A percentile compares a stretch with the other conserved stretches of the same genome.
These are phyloP conservation scores for Onthophagus sagittarius DNA, from an alignment of 2,888 invertebrate genomes.

Conservation along the genomic window DNA sequence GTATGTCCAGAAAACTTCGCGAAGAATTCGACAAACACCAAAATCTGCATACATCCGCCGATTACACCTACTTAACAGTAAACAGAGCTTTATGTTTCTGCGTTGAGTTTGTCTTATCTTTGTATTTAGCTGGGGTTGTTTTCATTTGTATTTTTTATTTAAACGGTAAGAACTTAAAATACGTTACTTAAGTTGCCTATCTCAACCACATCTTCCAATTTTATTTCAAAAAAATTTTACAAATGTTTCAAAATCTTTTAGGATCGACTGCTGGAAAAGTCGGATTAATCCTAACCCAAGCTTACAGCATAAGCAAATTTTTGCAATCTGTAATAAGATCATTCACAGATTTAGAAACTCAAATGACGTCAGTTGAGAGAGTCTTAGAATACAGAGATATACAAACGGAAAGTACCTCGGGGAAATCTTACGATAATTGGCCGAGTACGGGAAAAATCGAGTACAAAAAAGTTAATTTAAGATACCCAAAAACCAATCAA, in stretches of 20 bases:
- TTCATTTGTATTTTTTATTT: slow-evolving; percentile 39
- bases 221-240: background rate
- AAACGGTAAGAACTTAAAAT: slow-evolving; percentile 6
- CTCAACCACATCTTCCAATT: too few species aligned
- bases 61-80: slow-evolving; percentile 36
- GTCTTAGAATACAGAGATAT: slow-evolving; percentile 51
- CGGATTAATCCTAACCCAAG: slow-evolving; percentile 76
- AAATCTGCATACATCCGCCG: slow-evolving; percentile 39
- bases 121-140: slow-evolving; percentile 31
- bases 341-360: slow-evolving; percentile 75
- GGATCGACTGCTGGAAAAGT: slow-evolving; percentile 66
- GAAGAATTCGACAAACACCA: slow-evolving; percentile 41
- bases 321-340: slow-evolving; percentile 68
- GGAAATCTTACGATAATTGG: slow-evolving; percentile 61
- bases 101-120: slow-evolving; percentile 34
- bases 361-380: slow-evolving; percentile 87
- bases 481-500: slow-evolving; percentile 66
- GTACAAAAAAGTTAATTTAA: slow-evolving; percentile 64
- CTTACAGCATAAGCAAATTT: slow-evolving; percentile 68
- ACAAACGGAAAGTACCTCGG: slow-evolving; percentile 40
- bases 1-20: slow-evolving; percentile 35
- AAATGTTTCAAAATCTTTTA: slow-evolving; percentile 34
- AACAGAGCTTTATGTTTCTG: slow-evolving; percentile 37
- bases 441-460: slow-evolving; percentile 65
- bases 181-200: background rate